Evolutionary conservation across 2,888 invertebrate species (phyloP), one percentile per base, ranked within the genome.

Genomic region (Drosophila basisetae): DNA sequence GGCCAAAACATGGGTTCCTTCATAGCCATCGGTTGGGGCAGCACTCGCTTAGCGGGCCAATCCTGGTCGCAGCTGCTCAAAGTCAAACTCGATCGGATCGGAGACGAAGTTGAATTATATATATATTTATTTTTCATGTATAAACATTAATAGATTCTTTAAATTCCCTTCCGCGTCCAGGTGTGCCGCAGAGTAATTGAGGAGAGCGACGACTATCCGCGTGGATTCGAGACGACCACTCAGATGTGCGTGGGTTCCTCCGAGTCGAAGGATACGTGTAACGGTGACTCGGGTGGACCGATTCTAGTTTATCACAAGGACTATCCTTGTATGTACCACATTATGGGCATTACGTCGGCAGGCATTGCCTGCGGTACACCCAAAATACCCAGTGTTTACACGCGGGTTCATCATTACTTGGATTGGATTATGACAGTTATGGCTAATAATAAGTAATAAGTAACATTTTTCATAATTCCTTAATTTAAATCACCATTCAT

Each of bases 11-110:
- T 71, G 33, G 49, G 71, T 3, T 52, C 84, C 65, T 93, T 92
- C 1, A 92, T 94, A 7, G 94, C 94, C 25, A 91, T 93, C 5
- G 94, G 94, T 16, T 94, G 94, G 94, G 95, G 95, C 1, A 91
- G 92, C 47, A 93, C 91, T 0, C 88, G 84, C 9, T 92, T 86
- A n/a, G 82, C 86, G 28, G 80, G 89, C 4, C 62, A 68, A 47
- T 89, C 92, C 33, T 91, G 92, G 49, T 89, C 89, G 3, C 92
- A 93, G 73, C 86, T 95, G 53, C 82, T 94, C 4, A 95, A 95
- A 90, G 95, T 95, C 0, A 93, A 92, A 5, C 84, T 95, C 47
- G 91, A 93, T 13, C 90, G 93, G 3, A 93, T 94, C 53, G 37
- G 90, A 1, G 80, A 90, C 37, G 55, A 63, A 11, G 84, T 85